phyloP scores from a whole-genome alignment of 2,888 invertebrate species.

The Sinelater perroti region DNA sequence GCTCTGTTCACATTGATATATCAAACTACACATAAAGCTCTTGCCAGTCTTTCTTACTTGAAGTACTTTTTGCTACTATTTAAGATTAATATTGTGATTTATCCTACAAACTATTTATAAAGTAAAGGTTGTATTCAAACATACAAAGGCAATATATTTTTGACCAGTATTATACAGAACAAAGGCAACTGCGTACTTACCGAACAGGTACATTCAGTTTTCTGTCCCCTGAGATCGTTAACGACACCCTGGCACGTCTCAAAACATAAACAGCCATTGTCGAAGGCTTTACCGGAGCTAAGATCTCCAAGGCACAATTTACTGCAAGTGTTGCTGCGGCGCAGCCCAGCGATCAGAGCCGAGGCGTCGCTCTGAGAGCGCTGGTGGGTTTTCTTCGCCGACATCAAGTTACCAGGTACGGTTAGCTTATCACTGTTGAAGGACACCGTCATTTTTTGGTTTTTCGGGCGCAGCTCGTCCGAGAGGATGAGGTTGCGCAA shows the following conservation, averaged over 20 bases:
- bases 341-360: slow-evolving; percentile 64
- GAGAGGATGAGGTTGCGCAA: slow-evolving; percentile 77
- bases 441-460: slow-evolving; percentile 44
- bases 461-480: slow-evolving; percentile 65
- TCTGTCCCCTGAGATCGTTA: slow-evolving; percentile 79
- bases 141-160: background rate
- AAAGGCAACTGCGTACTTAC: slow-evolving; percentile 67
- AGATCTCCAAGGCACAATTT: slow-evolving; percentile 87
- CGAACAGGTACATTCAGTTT: slow-evolving; percentile 80
- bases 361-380: slow-evolving; percentile 85
- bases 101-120: background rate
- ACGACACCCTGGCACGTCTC: slow-evolving; percentile 83
- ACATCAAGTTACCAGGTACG: slow-evolving; percentile 58
- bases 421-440: slow-evolving; percentile 47
- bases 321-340: slow-evolving; percentile 57
- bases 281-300: slow-evolving; percentile 94
- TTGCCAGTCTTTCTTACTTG: no score
- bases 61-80: no score
- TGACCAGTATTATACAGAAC: background rate
- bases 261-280: slow-evolving; percentile 94
- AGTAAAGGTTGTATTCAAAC: background rate
- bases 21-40: no score
- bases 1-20: no score
- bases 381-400: slow-evolving; percentile 80
- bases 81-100: no score